These are phyloP conservation scores for Siniperca scherzeri DNA, from an alignment of 2,797 vertebrate genomes.

Conservation along the genomic window DNA sequence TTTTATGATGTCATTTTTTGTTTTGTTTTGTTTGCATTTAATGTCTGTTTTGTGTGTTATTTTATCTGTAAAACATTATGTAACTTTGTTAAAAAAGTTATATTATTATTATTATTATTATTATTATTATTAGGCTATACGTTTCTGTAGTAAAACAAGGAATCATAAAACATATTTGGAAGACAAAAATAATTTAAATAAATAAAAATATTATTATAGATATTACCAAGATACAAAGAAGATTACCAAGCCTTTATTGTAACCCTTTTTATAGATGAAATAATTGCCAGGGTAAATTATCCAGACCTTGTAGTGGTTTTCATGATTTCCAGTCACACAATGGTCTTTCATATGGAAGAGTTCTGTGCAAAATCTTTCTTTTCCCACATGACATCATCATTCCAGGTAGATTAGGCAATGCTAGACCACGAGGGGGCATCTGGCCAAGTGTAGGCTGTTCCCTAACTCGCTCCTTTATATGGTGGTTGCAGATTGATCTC, in stretches of 20 bases:
- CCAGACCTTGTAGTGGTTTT: background rate
- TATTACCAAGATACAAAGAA: background rate
- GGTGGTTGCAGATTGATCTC: background rate
- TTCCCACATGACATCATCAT: constrained; percentile 12
- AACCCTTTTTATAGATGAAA: background rate
- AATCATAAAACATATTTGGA: background rate
- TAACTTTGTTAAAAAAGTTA: background rate
- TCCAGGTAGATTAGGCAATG: constrained; percentile 10
- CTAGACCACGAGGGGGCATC: background rate
- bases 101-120: background rate
- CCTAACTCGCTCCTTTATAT: background rate
- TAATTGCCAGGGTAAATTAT: too few species aligned
- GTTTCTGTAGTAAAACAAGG: background rate
- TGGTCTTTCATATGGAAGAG: background rate
- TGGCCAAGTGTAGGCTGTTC: background rate
- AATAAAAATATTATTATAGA: too few species aligned
- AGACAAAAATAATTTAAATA: background rate
- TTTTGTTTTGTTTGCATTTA: background rate
- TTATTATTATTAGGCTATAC: background rate
- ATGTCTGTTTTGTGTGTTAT: background rate
- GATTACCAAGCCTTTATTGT: background rate
- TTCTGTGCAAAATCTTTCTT: background rate
- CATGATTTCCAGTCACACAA: background rate
- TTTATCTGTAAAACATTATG: background rate
- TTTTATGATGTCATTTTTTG: background rate